phyloP scores from a whole-genome alignment of 2,113 vertebrate genomes.

The Promerops cafer region DNA sequence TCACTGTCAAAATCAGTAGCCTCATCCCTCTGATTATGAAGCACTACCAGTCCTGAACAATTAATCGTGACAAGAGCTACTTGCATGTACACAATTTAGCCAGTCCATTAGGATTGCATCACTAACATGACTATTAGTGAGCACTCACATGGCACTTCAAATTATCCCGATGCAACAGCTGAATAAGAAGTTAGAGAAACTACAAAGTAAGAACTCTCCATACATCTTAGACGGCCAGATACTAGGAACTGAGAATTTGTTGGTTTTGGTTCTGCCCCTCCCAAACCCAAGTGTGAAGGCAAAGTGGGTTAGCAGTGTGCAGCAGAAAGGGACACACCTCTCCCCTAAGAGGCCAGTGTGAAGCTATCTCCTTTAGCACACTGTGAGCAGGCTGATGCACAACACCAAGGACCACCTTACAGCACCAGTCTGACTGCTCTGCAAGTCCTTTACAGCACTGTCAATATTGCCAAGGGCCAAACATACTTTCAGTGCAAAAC shows the following conservation, averaged over 20 bases:
- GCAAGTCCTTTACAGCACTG: not conserved
- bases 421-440: not conserved
- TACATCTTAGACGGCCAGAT: not conserved
- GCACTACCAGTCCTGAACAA: not conserved
- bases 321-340: not conserved
- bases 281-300: not conserved
- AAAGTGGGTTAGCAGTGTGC: not conserved
- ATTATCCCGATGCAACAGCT: not conserved
- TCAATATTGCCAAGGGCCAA: not conserved
- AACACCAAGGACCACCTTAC: not conserved
- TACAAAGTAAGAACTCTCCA: not conserved
- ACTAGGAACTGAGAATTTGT: not conserved
- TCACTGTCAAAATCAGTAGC: not conserved
- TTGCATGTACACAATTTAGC: not conserved
- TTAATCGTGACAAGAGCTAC: not conserved
- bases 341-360: accelerated
- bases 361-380: not conserved
- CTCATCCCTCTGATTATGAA: not conserved
- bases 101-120: not conserved
- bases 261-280: not conserved
- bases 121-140: not conserved
- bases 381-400: not conserved
- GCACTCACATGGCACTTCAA: not conserved
- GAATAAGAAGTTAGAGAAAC: not conserved
- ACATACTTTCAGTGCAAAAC: not conserved